Evolutionary conservation across 1,140 invertebrate species (phyloP), one percentile per base, ranked within the genome.

Genomic region (Drosophila ohnishii): DNA sequence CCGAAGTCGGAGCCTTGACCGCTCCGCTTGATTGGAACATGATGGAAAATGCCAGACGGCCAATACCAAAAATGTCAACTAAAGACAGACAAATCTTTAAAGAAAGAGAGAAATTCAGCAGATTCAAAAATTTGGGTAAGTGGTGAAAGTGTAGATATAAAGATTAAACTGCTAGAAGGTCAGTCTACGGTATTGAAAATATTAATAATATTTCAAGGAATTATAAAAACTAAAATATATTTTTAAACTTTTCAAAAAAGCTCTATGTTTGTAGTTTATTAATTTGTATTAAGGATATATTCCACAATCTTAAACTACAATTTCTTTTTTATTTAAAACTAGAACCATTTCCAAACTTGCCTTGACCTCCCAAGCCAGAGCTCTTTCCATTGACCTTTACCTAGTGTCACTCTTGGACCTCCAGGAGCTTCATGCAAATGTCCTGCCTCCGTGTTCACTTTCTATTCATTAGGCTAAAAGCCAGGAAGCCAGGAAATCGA

Each of bases 391-490:
- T 45, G 59, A 67, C 62, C 35, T 66, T 44, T 44, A 42, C 32
- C 37, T 4, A n/a, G 34, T n/a, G 35, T 44, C 63, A 22, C 32
- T 34, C 25, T 40, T n/a, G 56, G 40, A 39, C 50, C 19, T n/a
- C 19, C 16, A 14, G 32, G 16, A 22, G 32, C 32, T n/a, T 66
- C 73, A 78, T 75, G 61, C 62, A 79, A 80, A 56, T 80, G 25
- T 28, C 45, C 19, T 44, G 48, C 22, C 34, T 39, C 34, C 32
- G 39, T 32, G 45, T 60, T 51, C 60, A 47, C 73, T 77, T 47
- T 62, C 62, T 66, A 61, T 83, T 78, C 75, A 83, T 78, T 81
- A 58, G 58, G 28, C 47, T 83, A 64, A 83, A 63, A 81, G 58
- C 60, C 51, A 53, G 56, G 50, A 57, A 59, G 42, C 59, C 50